phyloP scores from a whole-genome alignment of 2,888 invertebrate species.

The Xestia ashworthii region DNA sequence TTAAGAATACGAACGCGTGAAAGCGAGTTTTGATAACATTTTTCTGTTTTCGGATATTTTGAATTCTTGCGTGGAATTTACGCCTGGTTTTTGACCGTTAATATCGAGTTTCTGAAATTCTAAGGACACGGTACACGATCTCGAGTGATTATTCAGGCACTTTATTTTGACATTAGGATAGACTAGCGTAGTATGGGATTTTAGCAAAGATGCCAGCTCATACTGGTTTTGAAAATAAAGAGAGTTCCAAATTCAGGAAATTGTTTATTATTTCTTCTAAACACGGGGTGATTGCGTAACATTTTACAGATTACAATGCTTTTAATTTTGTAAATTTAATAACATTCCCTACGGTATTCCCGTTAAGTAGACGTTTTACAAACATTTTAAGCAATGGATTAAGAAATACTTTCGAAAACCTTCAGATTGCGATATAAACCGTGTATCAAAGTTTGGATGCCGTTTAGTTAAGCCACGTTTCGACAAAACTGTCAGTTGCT shows the following conservation, averaged over 20 bases:
- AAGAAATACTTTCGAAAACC: neutral
- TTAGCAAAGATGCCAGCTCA: too few species aligned
- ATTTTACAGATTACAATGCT: neutral
- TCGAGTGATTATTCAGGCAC: too few species aligned
- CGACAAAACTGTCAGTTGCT: neutral
- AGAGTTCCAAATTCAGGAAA: too few species aligned
- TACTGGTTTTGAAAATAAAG: too few species aligned
- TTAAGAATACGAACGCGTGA: constrained; percentile 29
- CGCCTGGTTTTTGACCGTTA: neutral
- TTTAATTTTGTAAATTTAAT: neutral
- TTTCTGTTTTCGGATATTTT: constrained; percentile 28
- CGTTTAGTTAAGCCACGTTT: neutral
- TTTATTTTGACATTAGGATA: too few species aligned
- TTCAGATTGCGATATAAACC: too few species aligned
- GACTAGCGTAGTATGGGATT: too few species aligned
- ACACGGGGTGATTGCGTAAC: too few species aligned
- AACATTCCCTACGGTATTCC: neutral
- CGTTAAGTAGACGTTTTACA: neutral
- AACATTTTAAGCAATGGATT: neutral
- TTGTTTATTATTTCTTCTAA: too few species aligned
- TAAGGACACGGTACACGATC: too few species aligned
- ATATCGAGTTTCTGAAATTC: neutral
- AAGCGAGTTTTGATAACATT: constrained; percentile 21
- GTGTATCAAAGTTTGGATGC: too few species aligned
- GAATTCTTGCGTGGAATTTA: neutral